Conservation (phyloP, 2,888 invertebrate genomes). For the Phanerotoma sp. region DNA sequence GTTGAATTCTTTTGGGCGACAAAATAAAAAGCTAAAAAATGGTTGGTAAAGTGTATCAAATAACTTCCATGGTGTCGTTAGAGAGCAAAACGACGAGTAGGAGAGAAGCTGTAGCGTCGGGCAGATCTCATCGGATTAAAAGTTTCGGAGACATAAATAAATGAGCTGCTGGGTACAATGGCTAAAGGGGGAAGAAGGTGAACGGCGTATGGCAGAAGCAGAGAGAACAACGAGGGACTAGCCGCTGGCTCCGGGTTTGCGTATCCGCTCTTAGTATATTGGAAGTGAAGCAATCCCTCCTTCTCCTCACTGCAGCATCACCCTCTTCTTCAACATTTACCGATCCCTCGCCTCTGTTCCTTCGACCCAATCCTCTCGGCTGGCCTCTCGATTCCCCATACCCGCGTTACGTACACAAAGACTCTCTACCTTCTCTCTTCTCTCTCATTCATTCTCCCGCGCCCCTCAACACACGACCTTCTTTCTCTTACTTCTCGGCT, state of each 20-base stretch:
- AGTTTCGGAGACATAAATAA: constrained; percentile 47
- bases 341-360: constrained; percentile 28
- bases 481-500: constrained; percentile 10
- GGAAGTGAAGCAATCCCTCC: constrained; percentile 38
- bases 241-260: constrained; percentile 45
- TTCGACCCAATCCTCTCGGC: constrained; percentile 39
- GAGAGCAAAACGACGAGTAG: constrained; percentile 13
- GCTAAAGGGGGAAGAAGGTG: constrained; percentile 23
- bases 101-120: constrained; percentile 20
- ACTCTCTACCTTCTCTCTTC: constrained; percentile 7
- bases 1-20: no score
- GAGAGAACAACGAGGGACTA: constrained; percentile 37
- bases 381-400: constrained; percentile 11
- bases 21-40: neutral
- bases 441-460: constrained; percentile 15
- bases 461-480: neutral
- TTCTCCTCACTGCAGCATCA: constrained; percentile 17
- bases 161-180: constrained; percentile 41
- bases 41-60: constrained; percentile 3
- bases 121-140: constrained; percentile 51
- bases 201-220: constrained; percentile 14
- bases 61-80: neutral
- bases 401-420: constrained; percentile 20
- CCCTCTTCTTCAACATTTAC: constrained; percentile 19
- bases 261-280: constrained; percentile 55